phyloP scores from a whole-genome alignment of 2,888 invertebrate species.

The Crepidodera aurea region DNA sequence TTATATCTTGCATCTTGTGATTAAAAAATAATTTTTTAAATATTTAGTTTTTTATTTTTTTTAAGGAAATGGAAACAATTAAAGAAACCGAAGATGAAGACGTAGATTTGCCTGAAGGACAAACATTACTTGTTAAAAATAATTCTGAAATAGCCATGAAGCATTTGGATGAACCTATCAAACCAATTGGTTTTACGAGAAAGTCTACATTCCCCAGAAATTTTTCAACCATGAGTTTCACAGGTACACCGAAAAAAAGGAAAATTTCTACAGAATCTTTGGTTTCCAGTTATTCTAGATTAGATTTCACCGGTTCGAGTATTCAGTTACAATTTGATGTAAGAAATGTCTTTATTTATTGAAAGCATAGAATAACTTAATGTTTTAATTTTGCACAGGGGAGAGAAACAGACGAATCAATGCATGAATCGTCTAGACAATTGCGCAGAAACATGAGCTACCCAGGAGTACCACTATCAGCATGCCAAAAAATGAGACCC shows the following conservation, averaged over 20 bases:
- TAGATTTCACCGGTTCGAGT: slow-evolving; percentile 80
- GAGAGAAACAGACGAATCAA: slow-evolving; percentile 30
- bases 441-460: slow-evolving; percentile 60
- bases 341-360: too few species aligned
- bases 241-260: slow-evolving; percentile 45
- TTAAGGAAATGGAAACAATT: slow-evolving; percentile 74
- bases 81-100: slow-evolving; percentile 71
- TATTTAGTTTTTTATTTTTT: too few species aligned
- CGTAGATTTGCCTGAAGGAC: slow-evolving; percentile 63
- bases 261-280: slow-evolving; percentile 66
- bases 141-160: slow-evolving; percentile 49
- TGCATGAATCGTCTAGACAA: slow-evolving; percentile 41
- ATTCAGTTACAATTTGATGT: slow-evolving; percentile 72
- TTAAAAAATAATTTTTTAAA: too few species aligned
- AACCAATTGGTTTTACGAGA: slow-evolving; percentile 51
- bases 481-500: slow-evolving; percentile 51
- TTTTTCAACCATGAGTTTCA: slow-evolving; percentile 59
- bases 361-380: too few species aligned
- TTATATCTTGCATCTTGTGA: too few species aligned
- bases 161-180: slow-evolving; percentile 56
- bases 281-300: slow-evolving; percentile 74
- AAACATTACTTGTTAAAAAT: slow-evolving; percentile 54
- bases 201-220: slow-evolving; percentile 59
- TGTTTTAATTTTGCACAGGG: slow-evolving; percentile 26
- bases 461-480: slow-evolving; percentile 55